Evolutionary conservation across 2,113 vertebrate genomes (phyloP), one percentile per base, ranked within the genome.

Genomic region (Potamarius usumacintae): DNA sequence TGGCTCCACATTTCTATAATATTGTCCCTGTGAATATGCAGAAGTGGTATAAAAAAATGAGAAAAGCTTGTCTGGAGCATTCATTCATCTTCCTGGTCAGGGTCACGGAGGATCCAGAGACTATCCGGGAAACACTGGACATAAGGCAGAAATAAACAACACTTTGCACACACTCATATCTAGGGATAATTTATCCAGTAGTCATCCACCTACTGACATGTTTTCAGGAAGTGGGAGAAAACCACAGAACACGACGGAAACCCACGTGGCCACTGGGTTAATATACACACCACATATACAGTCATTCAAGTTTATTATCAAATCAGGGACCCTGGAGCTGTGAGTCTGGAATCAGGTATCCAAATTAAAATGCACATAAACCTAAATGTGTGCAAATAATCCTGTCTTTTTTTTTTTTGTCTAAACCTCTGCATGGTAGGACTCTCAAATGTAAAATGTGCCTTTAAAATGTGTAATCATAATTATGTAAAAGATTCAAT

Each of bases 1-100:
- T 69, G 76, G 62, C 53, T 80, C 14, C 5, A 22, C 25, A 58
- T 86, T 81, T 86, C 60, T 63, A 81, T 58, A 86, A 86, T 81
- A 81, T 27, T 42, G 48, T 58, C 34, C 30, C 2, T n/a, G 71
- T 50, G 55, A 42, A 76, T 74, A 57, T 60, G 27, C 18, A 8
- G 48, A 74, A 42, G 53, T 57, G 34, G 53, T n/a, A 20, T 62
- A 17, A 18, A 76, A 62, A 34, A 58, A 10, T 4, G 11, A 85
- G 11, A 57, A 34, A 42, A 20, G 42, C 62, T 65, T 48, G 42
- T 53, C 48, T n/a, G n/a, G 15, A 20, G 27, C 53, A 20, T 81
- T 42, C 30, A 62, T 42, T 81, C 14, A 80, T 57, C n/a, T 57
- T 80, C 25, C 25, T 30, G 76, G 50, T 78, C 72, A 50, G 42